A percentile compares a stretch with the other conserved stretches of the same genome.
Conservation (phyloP, 2,888 invertebrate species). For the Geotrupes spiniger region DNA sequence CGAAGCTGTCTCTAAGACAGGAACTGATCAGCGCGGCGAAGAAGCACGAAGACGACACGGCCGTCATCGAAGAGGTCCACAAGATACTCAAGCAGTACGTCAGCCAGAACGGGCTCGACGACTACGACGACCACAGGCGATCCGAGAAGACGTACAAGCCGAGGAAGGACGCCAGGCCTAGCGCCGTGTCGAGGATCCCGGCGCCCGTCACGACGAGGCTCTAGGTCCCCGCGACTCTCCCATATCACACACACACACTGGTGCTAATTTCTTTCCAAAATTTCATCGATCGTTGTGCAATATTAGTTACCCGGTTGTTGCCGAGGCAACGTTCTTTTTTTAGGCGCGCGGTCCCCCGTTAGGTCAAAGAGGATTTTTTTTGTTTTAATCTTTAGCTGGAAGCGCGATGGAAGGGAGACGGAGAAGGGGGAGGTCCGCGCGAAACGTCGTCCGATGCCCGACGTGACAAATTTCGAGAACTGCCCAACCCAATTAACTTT, state of each 20-base stretch:
- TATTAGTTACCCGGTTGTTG: neutral
- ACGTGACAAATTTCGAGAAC: too few relatives aligned
- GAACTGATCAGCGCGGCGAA: constrained; percentile 71
- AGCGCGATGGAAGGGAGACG: too few relatives aligned
- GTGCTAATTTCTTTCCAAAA: constrained; percentile 2
- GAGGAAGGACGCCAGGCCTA: constrained; percentile 54
- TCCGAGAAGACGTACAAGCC: constrained; percentile 40
- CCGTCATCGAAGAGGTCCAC: constrained; percentile 73
- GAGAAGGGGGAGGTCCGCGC: too few relatives aligned
- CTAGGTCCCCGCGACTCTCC: neutral
- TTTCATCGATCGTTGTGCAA: neutral
- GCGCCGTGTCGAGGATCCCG: constrained; percentile 53
- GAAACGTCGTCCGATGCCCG: too few relatives aligned
- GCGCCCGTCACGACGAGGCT: constrained; percentile 45
- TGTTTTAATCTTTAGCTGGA: too few relatives aligned
- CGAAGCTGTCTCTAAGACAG: constrained; percentile 63
- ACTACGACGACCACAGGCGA: constrained; percentile 57
- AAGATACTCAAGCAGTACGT: constrained; percentile 63
- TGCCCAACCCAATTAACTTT: too few relatives aligned
- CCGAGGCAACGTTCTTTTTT: neutral
- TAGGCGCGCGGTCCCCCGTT: too few relatives aligned
- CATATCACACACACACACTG: neutral
- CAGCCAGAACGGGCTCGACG: constrained; percentile 57
- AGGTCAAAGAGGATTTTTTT: too few relatives aligned
- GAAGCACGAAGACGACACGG: constrained; percentile 69